Evolutionary conservation across 2,888 invertebrate species (phyloP), one percentile per base, ranked within the genome.

Genomic region (Tanypteryx hageni): DNA sequence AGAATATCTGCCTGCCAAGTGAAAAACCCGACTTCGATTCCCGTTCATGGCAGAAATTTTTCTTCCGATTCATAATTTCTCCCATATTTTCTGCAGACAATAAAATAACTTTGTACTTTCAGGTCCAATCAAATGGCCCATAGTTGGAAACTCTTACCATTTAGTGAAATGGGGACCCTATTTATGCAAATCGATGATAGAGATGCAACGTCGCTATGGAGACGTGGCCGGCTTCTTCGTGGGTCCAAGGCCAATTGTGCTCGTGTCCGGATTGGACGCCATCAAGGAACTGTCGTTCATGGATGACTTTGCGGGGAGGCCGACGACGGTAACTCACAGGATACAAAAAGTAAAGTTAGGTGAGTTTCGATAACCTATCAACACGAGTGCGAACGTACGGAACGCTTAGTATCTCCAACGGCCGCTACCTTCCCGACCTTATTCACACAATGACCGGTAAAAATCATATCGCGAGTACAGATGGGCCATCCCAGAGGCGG

Each of bases 231-330:
- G 92, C 14, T 64, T 92, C 83, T 92, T 31, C 84, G 18, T 92
- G 9, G 92, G 92, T 4, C 14, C 92, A 76, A 82, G 44, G 3
- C 92, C 92, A 14, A 27, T 92, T 10, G 27, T 92, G 9, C 61
- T 92, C 61, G 64, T 92, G 14, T 92, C 92, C 64, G 92, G 92
- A 22, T 59, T 92, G 56, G 82, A 83, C 27, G 92, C 92, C 14
- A 92, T 92, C 22, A 92, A 76, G 57, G 92, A 92, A 56, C 64
- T 83, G 31, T 82, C 82, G 18, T 83, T 83, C n/a, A 59, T 64
- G 44, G 92, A 92, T 22, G 92, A 92, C 22, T 68, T 92, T 31
- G 44, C 76, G 44, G 92, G 92, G 10, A 92, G 92, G 59, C 92
- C 92, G 7, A 92, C 31, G 3, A 44, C 44, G 27, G 44, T 68